Evolutionary conservation across 2,888 invertebrate species (phyloP).

Genomic region (Drosophila diplacantha): DNA sequence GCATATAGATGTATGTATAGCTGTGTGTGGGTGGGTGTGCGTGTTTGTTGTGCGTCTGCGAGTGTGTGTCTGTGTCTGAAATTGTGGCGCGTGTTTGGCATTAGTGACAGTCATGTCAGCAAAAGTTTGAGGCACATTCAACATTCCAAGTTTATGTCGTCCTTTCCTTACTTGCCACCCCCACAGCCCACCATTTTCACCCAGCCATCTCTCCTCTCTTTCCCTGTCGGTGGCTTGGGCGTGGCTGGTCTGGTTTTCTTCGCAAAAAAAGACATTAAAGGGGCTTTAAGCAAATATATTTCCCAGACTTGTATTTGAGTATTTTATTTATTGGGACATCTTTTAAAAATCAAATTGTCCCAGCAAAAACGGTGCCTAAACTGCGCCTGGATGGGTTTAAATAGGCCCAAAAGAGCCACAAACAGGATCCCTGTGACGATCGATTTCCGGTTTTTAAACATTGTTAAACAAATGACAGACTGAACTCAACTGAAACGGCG

Average conservation of each 20-base stretch:
- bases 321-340: not conserved
- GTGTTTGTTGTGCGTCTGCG: constrained; percentile 30
- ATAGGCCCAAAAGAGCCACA: not conserved
- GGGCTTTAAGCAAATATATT: constrained; percentile 7
- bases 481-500: not conserved
- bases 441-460: not conserved
- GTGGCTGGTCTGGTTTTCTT: constrained; percentile 28
- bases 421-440: not conserved
- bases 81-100: constrained; percentile 73
- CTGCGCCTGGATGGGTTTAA: not conserved
- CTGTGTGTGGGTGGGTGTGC: constrained; percentile 12
- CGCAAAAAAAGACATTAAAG: constrained; percentile 21
- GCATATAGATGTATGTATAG: not conserved
- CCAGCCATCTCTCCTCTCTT: not conserved
- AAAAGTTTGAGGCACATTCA: constrained; percentile 72
- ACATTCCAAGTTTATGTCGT: constrained; percentile 70
- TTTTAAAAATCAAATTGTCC: not conserved
- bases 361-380: no score
- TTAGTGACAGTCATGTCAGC: constrained; percentile 74
- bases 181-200: not conserved
- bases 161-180: constrained; percentile 16
- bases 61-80: constrained; percentile 61
- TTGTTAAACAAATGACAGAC: not conserved
- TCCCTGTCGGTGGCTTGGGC: constrained; percentile 16
- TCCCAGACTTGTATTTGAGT: constrained; percentile 5